Evolutionary conservation across 1,140 invertebrate species (phyloP), one percentile per base, ranked within the genome.

Genomic region (Bombus haemorrhoidalis): DNA sequence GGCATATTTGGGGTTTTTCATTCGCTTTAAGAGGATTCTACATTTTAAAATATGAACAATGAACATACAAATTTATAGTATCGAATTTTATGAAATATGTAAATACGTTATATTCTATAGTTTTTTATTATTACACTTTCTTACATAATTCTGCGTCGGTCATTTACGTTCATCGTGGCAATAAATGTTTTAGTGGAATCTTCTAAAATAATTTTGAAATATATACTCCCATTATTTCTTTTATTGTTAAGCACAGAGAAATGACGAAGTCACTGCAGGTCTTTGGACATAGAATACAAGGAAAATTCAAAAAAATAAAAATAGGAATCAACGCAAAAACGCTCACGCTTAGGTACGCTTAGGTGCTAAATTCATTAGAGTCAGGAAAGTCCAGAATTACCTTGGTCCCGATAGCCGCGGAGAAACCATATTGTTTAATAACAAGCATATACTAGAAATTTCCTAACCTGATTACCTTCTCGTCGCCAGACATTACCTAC

Each of bases 391-490:
- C 6, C 18, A 32, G 15, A 34, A 78, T 69, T 43, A 83, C 82
- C 73, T 77, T 78, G 74, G 59, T 78, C 82, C 82, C 64, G 64
- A 83, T 83, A 69, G 10, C 64, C 37, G n/a, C 2, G 8, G 64
- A 53, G 82, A 78, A 83, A 83, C 74, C 82, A 68, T 83, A 83
- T 78, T 83, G 64, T 83, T 83, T 83, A 83, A 83, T 83, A 83
- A 59, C 64, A 43, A 69, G 64, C 77, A 8, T 22, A 41, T 85
- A 72, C 41, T 37, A n/a, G 68, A 69, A 85, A 80, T 85, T 85
- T 47, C 75, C 25, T 85, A 85, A 85, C 83, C 83, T 73, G 83
- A 85, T 85, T 85, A 84, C 32, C 83, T 66, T 37, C 43, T 22
- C 76, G 41, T 79, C 75, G 53, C 12, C n/a, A 18, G 37, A 22